Base-by-base conservation (phyloP, 1,140 invertebrate genomes). In the Drosophila nannoptera region DNA sequence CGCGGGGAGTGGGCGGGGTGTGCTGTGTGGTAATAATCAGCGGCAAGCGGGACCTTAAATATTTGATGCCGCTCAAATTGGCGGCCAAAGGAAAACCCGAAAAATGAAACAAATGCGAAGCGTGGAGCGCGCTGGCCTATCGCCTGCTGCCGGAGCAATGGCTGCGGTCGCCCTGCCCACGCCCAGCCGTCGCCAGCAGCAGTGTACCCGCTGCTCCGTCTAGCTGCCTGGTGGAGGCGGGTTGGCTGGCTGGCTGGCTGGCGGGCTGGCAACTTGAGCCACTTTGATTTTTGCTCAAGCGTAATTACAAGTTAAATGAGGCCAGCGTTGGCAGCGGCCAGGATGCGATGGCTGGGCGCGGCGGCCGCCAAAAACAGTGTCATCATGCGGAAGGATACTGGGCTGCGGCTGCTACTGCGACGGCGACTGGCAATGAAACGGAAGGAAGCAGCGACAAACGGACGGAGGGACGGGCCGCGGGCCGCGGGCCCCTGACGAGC, bases 291-390 rank as follows among this genome's bases (percentile, higher is more conserved):
- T 86, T 86, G 81, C 81, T 86, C 81, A 77, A 86, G 81, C 81
- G 81, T 86, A 86, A 86, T 86, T 86, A 86, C 81, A 86, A 86
- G 81, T 86, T 86, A 86, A 86, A 86, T 86, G 81, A 86, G 81
- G 81, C 81, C 81, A 84, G 77, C 77, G 69, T 68, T 58, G 45
- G 50, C 42, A 66, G 32, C 70, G 72, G 48, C 55, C 60, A 54
- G 40, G 60, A 55, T 49, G 46, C 59, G 49, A 54, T 38, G 67
- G 60, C 62, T 71, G 67, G 56, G 58, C 49, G 59, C 69, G 61
- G 63, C 69, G 77, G 71, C 77, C 81, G 74, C 81, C 81, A 84
- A 86, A 83, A 83, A 83, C 80, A 83, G 80, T 83, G 80, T 83
- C 80, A 83, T 83, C 80, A 83, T 83, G 80, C 80, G 80, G 80